These are phyloP conservation scores for Papilio protenor DNA, from an alignment of 2,888 invertebrate genomes.

Conservation along the genomic window DNA sequence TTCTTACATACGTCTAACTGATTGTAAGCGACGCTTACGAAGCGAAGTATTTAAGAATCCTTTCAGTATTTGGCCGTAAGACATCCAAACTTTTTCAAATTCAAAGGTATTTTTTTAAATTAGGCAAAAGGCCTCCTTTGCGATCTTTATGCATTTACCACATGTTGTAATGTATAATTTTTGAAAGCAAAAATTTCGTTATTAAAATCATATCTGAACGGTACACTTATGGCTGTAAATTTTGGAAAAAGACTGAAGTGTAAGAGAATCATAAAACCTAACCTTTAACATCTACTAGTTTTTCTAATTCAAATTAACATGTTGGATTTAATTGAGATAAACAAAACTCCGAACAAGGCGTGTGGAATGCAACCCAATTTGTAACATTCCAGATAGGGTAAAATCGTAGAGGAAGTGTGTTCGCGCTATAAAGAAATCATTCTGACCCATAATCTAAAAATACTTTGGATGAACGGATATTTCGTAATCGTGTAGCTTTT, in stretches of 20 bases:
- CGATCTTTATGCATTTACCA: neutral
- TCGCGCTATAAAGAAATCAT: slow-evolving; percentile 36
- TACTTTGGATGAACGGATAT: slow-evolving; percentile 40
- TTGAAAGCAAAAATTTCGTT: neutral
- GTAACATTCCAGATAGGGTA: slow-evolving; percentile 45
- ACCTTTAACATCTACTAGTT: too few relatives aligned
- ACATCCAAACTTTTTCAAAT: too few relatives aligned
- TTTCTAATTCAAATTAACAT: neutral
- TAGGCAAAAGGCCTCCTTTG: too few relatives aligned
- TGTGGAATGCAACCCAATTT: slow-evolving; percentile 41
- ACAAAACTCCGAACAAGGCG: neutral
- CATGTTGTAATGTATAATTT: neutral
- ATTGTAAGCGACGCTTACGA: too few relatives aligned
- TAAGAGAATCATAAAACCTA: too few relatives aligned
- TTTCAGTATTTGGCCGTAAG: too few relatives aligned
- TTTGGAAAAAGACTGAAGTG: neutral
- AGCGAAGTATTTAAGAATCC: too few relatives aligned
- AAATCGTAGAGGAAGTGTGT: slow-evolving; percentile 40
- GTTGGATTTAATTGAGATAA: slow-evolving; percentile 11
- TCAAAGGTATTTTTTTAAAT: too few relatives aligned
- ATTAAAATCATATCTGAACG: too few relatives aligned
- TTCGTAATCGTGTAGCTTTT: slow-evolving; percentile 35
- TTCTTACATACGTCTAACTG: too few relatives aligned
- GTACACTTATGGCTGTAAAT: too few relatives aligned
- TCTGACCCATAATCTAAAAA: slow-evolving; percentile 42